Percentiles rank a stretch among this genome's conserved stretches.
phyloP scores from a whole-genome alignment of 2,888 invertebrate species.

The Neoascia interrupta region DNA sequence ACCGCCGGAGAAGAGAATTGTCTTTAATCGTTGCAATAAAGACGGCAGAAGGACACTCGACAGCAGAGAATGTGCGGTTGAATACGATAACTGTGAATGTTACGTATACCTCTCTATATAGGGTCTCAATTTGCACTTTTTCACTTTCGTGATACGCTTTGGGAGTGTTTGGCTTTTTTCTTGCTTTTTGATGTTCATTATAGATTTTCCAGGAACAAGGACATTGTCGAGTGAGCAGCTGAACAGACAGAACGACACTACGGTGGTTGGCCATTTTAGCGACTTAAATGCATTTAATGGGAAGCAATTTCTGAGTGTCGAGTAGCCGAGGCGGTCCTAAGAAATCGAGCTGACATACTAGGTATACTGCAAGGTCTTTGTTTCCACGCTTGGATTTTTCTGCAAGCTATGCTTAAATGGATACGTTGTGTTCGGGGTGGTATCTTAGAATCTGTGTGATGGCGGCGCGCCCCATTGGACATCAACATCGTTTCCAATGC shows the following conservation, averaged over 20 bases:
- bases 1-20: conserved; percentile 37
- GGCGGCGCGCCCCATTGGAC: conserved; percentile 2
- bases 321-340: neutral
- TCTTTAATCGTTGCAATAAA: conserved; percentile 64
- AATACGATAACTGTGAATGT: conserved; percentile 45
- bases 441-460: neutral
- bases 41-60: conserved; percentile 46
- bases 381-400: conserved; percentile 23
- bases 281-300: conserved; percentile 67
- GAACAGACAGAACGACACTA: too few species aligned
- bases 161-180: too few species aligned
- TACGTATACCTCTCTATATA: too few species aligned
- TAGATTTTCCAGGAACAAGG: conserved; percentile 28
- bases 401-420: conserved; percentile 17
- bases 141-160: conserved; percentile 44
- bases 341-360: conserved; percentile 52
- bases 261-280: conserved; percentile 35
- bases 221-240: conserved; percentile 7
- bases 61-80: conserved; percentile 10
- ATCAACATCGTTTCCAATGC: conserved; percentile 16
- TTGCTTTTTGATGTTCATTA: conserved; percentile 30
- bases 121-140: conserved; percentile 65
- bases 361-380: conserved; percentile 2
- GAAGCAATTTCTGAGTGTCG: conserved; percentile 58
- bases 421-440: neutral